phyloP scores from a whole-genome alignment of 2,113 vertebrate genomes.

The Apistogramma diplotaenia region DNA sequence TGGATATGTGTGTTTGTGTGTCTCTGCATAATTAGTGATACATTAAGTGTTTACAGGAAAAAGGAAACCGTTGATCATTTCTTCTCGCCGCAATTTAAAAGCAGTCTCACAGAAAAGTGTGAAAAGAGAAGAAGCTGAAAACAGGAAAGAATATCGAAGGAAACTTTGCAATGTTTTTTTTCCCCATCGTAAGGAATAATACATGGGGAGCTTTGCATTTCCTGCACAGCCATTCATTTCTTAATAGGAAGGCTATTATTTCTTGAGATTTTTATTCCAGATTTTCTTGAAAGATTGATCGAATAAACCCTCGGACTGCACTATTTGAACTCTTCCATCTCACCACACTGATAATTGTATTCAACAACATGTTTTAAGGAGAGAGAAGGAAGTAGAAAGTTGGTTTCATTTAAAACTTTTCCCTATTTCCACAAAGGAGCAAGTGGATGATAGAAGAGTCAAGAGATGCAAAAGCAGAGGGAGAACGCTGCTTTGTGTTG shows the following conservation, averaged over 20 bases:
- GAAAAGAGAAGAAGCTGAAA: not conserved
- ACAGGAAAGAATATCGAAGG: constrained; percentile 17
- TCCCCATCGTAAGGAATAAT: constrained; percentile 34
- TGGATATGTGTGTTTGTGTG: not conserved
- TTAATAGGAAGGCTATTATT: constrained; percentile 25
- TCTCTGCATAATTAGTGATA: not conserved
- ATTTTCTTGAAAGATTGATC: constrained; percentile 16
- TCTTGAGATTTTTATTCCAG: constrained; percentile 5
- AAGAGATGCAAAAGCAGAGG: constrained; percentile 31
- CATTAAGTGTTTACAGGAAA: not conserved
- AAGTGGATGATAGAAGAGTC: constrained; percentile 12
- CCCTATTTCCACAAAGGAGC: not conserved
- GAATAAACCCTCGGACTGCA: constrained; percentile 22
- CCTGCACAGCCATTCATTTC: constrained; percentile 24
- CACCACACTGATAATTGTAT: not conserved
- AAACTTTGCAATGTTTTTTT: constrained; percentile 15
- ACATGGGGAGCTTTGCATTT: constrained; percentile 21
- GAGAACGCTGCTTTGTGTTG: constrained; percentile 26
- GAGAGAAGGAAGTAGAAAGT: not conserved
- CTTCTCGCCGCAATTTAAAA: constrained; percentile 1
- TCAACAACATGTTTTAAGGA: constrained; percentile 6
- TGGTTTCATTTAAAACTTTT: constrained; percentile 6
- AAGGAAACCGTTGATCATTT: constrained; percentile 17
- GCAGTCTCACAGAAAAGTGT: constrained; percentile 8
- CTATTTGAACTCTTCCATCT: not conserved